Evolutionary conservation across 2,113 vertebrate species (phyloP).

Genomic region (Mus spicilegus): DNA sequence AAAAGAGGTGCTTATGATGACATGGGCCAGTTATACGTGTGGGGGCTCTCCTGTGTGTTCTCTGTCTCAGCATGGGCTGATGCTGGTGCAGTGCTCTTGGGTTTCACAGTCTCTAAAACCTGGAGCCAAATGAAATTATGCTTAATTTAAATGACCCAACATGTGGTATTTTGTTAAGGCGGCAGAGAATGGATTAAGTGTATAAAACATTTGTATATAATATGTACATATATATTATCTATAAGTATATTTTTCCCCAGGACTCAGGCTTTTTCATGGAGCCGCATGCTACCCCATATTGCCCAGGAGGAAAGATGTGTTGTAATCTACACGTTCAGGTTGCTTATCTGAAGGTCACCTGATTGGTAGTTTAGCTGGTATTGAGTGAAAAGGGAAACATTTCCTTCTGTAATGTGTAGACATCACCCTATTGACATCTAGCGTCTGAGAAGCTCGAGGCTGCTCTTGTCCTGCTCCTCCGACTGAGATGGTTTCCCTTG

Average conservation of each 20-base stretch:
- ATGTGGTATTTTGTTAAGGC: not conserved
- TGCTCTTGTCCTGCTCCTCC: not conserved
- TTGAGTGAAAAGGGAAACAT: not conserved
- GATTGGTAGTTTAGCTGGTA: slow-evolving; percentile 25
- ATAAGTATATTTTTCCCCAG: not conserved
- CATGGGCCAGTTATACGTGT: not conserved
- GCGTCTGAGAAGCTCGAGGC: not conserved
- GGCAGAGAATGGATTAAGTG: not conserved
- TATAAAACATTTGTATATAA: not conserved
- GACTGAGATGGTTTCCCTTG: not conserved
- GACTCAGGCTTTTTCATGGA: not conserved
- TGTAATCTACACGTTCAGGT: not conserved
- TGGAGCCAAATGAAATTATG: not conserved
- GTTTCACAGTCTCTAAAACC: not conserved
- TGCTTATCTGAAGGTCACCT: not conserved
- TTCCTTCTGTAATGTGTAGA: slow-evolving; percentile 19
- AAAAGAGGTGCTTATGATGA: no score
- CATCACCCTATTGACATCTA: not conserved
- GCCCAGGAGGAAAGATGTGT: not conserved
- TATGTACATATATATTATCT: not conserved
- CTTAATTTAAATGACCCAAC: not conserved
- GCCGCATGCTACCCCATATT: not conserved
- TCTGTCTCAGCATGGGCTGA: not conserved
- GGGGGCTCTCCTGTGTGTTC: not conserved
- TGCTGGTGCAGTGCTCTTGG: not conserved